These are phyloP conservation scores for Galendromus occidentalis DNA, from an alignment of 1,140 invertebrate genomes.

Conservation along the genomic window DNA sequence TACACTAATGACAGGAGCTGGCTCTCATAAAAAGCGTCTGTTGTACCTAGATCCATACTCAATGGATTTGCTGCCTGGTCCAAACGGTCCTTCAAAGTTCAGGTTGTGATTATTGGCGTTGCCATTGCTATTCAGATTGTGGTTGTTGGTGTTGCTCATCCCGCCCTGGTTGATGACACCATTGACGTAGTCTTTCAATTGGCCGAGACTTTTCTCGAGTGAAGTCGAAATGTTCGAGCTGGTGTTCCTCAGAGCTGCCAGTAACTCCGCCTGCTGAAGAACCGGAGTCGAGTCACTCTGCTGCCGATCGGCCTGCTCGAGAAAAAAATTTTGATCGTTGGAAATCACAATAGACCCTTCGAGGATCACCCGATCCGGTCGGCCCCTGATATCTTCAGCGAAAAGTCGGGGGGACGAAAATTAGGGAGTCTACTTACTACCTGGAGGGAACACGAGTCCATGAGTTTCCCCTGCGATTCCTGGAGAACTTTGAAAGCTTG, in stretches of 20 bases:
- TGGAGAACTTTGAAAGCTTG: constrained; percentile 7
- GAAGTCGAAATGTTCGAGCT: neutral
- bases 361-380: too few species aligned
- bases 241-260: neutral
- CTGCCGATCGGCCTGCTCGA: neutral
- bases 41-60: constrained; percentile 11
- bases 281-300: neutral
- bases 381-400: too few species aligned
- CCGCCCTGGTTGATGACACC: neutral
- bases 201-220: neutral
- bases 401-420: neutral
- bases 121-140: neutral
- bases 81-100: constrained; percentile 2
- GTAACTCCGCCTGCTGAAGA: neutral
- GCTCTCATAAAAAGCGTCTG: constrained; percentile 8
- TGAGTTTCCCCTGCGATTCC: neutral
- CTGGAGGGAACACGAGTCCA: neutral
- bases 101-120: neutral
- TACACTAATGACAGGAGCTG: constrained; percentile 1
- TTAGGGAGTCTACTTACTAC: neutral
- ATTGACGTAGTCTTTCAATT: neutral
- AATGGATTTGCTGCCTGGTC: neutral
- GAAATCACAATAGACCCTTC: too few species aligned
- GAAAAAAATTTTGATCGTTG: neutral
- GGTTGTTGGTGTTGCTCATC: neutral